phyloP scores from a whole-genome alignment of 2,797 vertebrate genomes.

The Leptoclinus maculatus region DNA sequence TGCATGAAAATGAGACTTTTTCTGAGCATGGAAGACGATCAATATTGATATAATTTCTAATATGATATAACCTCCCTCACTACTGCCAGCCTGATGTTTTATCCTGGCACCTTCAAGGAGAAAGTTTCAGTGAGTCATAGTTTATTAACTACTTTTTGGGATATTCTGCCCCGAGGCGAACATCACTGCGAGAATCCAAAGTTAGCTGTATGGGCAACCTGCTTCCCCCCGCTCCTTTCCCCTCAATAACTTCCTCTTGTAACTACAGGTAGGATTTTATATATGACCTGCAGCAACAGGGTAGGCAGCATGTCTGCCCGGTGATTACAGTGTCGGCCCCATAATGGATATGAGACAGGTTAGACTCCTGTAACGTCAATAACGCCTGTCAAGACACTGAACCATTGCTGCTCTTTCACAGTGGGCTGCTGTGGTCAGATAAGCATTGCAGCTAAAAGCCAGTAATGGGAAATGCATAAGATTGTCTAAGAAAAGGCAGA shows the following conservation, averaged over 20 bases:
- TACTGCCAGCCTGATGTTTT: constrained; percentile 47
- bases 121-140: constrained; percentile 59
- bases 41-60: constrained; percentile 62
- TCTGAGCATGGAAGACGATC: constrained; percentile 42
- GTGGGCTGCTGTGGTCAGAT: constrained; percentile 13
- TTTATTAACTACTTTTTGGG: constrained; percentile 59
- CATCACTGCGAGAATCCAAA: constrained; percentile 56
- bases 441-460: constrained; percentile 11
- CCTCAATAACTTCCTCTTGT: constrained; percentile 37
- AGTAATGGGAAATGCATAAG: constrained; percentile 21
- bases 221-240: constrained; percentile 12
- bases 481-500: not conserved
- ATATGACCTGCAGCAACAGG: constrained; percentile 35
- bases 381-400: constrained; percentile 34
- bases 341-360: constrained; percentile 33
- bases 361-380: constrained; percentile 25
- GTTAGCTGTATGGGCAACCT: constrained; percentile 40
- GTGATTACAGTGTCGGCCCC: constrained; percentile 26
- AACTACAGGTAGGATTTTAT: constrained; percentile 29
- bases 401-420: constrained; percentile 2
- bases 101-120: constrained; percentile 51
- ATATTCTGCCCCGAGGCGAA: constrained; percentile 50
- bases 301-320: constrained; percentile 22
- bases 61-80: constrained; percentile 47
- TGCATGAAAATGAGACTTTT: constrained; percentile 53